A percentile compares a stretch with the other conserved stretches of the same genome.
Conservation (phyloP, 2,888 invertebrate species). For the Antheraea yamamai region DNA sequence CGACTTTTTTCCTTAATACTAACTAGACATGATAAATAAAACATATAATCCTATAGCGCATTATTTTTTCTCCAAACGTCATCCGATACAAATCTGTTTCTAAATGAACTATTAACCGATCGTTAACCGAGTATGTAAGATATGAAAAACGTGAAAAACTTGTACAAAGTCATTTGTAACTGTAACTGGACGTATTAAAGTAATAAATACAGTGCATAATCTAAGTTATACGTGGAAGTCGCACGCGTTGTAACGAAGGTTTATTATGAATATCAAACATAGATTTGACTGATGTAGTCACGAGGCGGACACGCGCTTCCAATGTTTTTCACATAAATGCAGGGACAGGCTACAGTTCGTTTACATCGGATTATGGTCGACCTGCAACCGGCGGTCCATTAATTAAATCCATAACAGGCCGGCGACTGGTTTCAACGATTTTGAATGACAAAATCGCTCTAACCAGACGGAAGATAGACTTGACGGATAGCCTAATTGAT, state of each 20-base stretch:
- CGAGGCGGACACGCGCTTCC: slow-evolving; percentile 63
- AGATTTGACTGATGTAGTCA: slow-evolving; percentile 76
- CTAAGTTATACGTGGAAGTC: slow-evolving; percentile 50
- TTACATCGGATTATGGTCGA: slow-evolving; percentile 65
- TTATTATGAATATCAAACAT: slow-evolving; percentile 67
- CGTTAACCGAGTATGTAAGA: slow-evolving; percentile 29
- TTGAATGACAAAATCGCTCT: slow-evolving; percentile 70
- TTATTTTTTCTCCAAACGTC: slow-evolving; percentile 18
- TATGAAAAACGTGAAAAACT: background rate
- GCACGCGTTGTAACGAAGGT: slow-evolving; percentile 61
- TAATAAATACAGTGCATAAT: slow-evolving; percentile 53
- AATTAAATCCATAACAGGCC: slow-evolving; percentile 69
- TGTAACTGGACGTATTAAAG: slow-evolving; percentile 41
- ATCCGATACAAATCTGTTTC: slow-evolving; percentile 20
- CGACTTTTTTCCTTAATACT: background rate
- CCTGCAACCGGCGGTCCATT: slow-evolving; percentile 52
- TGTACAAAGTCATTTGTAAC: slow-evolving; percentile 28
- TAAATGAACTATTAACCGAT: slow-evolving; percentile 26
- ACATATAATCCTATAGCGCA: slow-evolving; percentile 1
- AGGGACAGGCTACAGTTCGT: slow-evolving; percentile 49
- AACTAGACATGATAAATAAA: slow-evolving; percentile 12
- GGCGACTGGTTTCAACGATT: slow-evolving; percentile 53
- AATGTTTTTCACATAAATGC: slow-evolving; percentile 62
- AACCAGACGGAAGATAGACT: slow-evolving; percentile 46
- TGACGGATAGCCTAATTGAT: slow-evolving; percentile 69